Base-by-base conservation (phyloP, 2,113 vertebrate species). In the Elanoides forficatus region DNA sequence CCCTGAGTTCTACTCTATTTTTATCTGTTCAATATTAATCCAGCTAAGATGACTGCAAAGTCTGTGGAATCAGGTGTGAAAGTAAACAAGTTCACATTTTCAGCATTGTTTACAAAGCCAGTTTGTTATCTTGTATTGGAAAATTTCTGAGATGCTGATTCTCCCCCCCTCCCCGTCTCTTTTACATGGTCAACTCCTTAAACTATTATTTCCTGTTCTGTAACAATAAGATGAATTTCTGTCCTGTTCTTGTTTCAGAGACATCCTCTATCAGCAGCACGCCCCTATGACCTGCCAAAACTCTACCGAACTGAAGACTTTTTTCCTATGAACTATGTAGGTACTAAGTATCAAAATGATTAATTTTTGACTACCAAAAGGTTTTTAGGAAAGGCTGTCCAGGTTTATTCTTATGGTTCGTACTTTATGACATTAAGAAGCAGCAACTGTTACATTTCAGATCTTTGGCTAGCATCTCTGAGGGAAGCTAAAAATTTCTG, bases 171-270 rank as follows among this genome's bases (percentile, higher is more conserved):
- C 52, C 36, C 42, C 38, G 30, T 45, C 55, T 80, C 59, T 52
- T 50, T 34, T 3, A 60, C 34, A 19, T 11, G 15, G 43, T 45
- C 59, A 66, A 15, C 45, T 38, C 25, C 42, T 71, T 68, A 3
- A 50, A 66, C 22, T 25, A 17, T 80, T 13, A 25, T 45, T 45
- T 83, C 56, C 89, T 81, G 27, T 30, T 73, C 53, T 63, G 40
- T 47, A 88, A 52, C n/a, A 55, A 3, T 16, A 34, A 70, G 56
- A 63, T 68, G 70, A 53, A 56, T 92, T 84, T 87, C 43, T 94
- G 52, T 80, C 60, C 79, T 88, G 29, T 86, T 97, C 42, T 94
- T 84, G 17, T 98, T 98, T 50, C 97, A 98, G 98, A 97, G 83
- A 10, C 73, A 10, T 4, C 36, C 48, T 3, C 38, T n/a, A 5